phyloP scores from a whole-genome alignment of 2,888 invertebrate genomes.

The Himalopsyche japonica region DNA sequence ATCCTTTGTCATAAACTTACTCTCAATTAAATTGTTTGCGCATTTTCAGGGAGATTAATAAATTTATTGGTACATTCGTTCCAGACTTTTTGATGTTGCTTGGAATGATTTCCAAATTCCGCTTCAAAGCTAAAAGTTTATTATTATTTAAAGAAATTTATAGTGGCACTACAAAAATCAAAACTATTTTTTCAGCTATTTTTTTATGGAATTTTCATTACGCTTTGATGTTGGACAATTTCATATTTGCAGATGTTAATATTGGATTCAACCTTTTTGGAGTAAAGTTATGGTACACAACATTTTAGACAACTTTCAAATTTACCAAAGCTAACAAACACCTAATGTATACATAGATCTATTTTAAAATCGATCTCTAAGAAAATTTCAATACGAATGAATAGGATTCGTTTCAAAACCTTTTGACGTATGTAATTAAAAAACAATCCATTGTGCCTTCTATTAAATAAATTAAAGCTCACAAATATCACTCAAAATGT shows the following conservation, averaged over 20 bases:
- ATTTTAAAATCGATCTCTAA: no score
- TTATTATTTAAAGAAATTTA: background rate
- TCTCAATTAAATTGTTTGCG: background rate
- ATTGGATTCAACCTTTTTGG: no score
- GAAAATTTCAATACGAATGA: no score
- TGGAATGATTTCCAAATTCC: background rate
- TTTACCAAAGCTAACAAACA: background rate
- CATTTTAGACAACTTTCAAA: background rate
- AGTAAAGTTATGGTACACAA: background rate
- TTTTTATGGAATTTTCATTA: background rate
- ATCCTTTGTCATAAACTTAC: background rate
- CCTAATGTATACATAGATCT: no score
- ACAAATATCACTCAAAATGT: no score
- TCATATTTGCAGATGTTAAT: no score
- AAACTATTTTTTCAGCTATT: no score
- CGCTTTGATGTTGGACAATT: background rate
- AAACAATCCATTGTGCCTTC: no score
- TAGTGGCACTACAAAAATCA: no score
- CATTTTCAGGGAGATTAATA: background rate
- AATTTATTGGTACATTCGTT: background rate
- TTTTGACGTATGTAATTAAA: no score
- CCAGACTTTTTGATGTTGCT: background rate
- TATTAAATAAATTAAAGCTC: no score
- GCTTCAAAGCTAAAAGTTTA: background rate
- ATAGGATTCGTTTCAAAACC: no score